Evolutionary conservation across 2,888 invertebrate genomes (phyloP).

Genomic region (Cheilosia urbana): DNA sequence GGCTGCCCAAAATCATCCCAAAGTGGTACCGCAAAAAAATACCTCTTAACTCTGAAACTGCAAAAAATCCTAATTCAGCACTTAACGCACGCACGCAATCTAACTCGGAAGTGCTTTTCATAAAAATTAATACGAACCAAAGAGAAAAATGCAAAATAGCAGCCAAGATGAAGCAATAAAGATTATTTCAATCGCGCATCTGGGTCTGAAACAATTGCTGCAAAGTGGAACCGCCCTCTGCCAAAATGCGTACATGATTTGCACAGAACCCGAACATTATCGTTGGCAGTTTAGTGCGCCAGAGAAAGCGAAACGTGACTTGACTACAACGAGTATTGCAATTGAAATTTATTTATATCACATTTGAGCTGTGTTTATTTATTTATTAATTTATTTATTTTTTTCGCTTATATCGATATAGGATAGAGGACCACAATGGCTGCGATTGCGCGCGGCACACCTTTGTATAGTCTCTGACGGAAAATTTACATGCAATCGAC

Average conservation of each 20-base stretch:
- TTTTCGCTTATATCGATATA: constrained; percentile 5
- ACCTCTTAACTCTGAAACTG: neutral
- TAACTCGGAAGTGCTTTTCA: neutral
- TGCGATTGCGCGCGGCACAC: constrained; percentile 30
- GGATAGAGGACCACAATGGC: constrained; percentile 17
- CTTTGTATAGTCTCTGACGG: neutral
- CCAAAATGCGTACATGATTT: constrained; percentile 3
- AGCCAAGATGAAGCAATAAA: constrained; percentile 10
- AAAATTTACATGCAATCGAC: constrained; percentile 22
- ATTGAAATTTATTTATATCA: constrained; percentile 54
- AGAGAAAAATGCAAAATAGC: constrained; percentile 4
- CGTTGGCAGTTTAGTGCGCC: constrained; percentile 49
- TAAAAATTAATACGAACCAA: constrained; percentile 21
- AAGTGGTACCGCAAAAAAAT: neutral
- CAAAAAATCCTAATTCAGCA: neutral
- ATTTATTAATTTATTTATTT: too few species aligned
- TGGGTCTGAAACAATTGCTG: constrained; percentile 26
- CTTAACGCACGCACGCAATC: neutral
- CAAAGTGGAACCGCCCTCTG: constrained; percentile 34
- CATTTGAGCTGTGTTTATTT: constrained; percentile 28
- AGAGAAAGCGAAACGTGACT: constrained; percentile 72
- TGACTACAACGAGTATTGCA: constrained; percentile 41
- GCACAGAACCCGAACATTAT: neutral
- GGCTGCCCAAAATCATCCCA: neutral
- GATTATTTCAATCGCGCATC: constrained; percentile 32